Base-by-base conservation (phyloP, 2,888 invertebrate species). In the Dendrolimus houi region DNA sequence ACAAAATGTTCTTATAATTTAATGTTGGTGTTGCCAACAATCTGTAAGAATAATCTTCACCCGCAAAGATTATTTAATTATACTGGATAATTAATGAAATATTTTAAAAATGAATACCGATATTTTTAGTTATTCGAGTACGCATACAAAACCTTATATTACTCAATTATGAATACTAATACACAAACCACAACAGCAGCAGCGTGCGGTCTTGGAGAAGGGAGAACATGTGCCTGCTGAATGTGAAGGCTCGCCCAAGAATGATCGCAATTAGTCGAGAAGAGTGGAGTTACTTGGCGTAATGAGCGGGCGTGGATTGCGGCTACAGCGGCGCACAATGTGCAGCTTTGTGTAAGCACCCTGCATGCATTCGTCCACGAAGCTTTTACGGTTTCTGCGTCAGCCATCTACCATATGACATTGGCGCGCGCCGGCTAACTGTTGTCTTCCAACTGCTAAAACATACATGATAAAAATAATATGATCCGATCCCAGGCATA, bases 311-410 rank as follows among this genome's bases (percentile, higher is more conserved):
- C 73, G 75, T 72, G 71, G 47, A 47, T 47, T 47, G 47, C 47
- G 47, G 47, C 69, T 66, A 65, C 61, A 58, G 59, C 64, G 64
- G 66, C 67, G 65, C 66, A 77, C 77, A 75, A 75, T 71, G 66
- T 67, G 59, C 60, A 66, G 64, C 72, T 71, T 71, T 71, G 69
- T 75, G 71, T 70, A 59, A 67, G 61, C 60, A 54, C 58, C 54
- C 57, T 69, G 70, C 68, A 66, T 66, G 62, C 62, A 65, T 68
- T 65, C 60, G 64, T 29, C 6, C 29, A 29, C 61, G 68, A 72
- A 84, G 81, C 87, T 88, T 88, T 83, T 88, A 87, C 83, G 87
- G 88, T 86, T 88, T 87, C 88, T 67, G 69, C 63, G 67, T 61
- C 58, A 66, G 68, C 69, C 78, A 81, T 77, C 74, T 75, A 75